Conservation (phyloP, 2,888 invertebrate species). For the Reticulitermes lucifugus region DNA sequence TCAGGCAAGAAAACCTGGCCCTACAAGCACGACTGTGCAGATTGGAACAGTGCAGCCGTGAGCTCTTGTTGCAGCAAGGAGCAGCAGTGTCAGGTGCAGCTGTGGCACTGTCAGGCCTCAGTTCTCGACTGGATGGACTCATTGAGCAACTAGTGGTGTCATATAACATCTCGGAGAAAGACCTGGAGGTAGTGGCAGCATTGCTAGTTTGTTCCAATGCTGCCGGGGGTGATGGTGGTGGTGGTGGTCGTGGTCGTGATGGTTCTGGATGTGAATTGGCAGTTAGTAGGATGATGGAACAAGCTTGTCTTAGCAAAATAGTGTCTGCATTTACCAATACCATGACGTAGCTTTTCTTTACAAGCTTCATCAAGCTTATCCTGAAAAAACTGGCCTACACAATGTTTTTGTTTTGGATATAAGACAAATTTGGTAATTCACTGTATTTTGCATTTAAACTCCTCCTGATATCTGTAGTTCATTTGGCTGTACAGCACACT, state of each 20-base stretch:
- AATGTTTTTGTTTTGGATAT: neutral
- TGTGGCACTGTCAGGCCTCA: slow-evolving; percentile 76
- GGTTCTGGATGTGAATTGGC: slow-evolving; percentile 30
- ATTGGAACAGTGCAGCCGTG: slow-evolving; percentile 73
- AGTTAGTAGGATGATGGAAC: slow-evolving; percentile 40
- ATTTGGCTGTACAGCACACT: too few species aligned
- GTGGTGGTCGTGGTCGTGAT: slow-evolving; percentile 25
- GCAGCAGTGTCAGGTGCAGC: slow-evolving; percentile 77
- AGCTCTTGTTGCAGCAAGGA: slow-evolving; percentile 75
- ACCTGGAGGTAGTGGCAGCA: slow-evolving; percentile 71
- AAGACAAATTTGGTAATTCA: slow-evolving; percentile 13
- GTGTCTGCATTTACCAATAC: slow-evolving; percentile 34
- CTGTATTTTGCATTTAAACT: neutral
- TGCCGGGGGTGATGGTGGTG: slow-evolving; percentile 13
- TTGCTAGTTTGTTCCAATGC: slow-evolving; percentile 29
- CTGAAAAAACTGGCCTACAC: neutral
- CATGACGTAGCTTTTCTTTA: slow-evolving; percentile 24
- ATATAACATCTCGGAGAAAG: slow-evolving; percentile 80
- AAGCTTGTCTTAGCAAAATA: slow-evolving; percentile 33
- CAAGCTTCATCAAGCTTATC: slow-evolving; percentile 1
- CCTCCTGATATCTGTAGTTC: too few species aligned
- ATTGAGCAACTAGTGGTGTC: slow-evolving; percentile 79
- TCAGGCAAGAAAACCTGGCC: slow-evolving; percentile 74
- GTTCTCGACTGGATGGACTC: slow-evolving; percentile 76
- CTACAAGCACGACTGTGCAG: slow-evolving; percentile 74